A percentile compares a stretch with the other conserved stretches of the same genome.
These are phyloP conservation scores for Micrasema longulum DNA, from an alignment of 1,140 invertebrate genomes.

Conservation along the genomic window DNA sequence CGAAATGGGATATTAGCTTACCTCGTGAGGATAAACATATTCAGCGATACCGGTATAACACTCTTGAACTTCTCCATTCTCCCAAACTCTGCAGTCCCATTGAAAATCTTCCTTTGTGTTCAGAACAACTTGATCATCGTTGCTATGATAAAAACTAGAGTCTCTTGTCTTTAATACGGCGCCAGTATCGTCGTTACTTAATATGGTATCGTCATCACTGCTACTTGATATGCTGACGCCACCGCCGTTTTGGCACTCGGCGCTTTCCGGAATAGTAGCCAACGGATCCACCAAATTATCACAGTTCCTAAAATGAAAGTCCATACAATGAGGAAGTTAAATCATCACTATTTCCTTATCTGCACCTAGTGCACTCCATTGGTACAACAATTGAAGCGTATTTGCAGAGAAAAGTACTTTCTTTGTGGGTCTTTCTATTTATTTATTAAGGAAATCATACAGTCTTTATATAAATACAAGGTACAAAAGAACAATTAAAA, in stretches of 20 bases:
- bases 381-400: no score
- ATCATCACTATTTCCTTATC: no score
- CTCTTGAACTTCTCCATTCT: slow-evolving; percentile 56
- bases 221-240: no score
- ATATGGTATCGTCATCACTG: background rate
- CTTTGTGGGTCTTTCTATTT: no score
- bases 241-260: background rate
- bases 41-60: slow-evolving; percentile 62
- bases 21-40: slow-evolving; percentile 63
- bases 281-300: slow-evolving; percentile 19
- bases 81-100: slow-evolving; percentile 58
- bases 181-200: background rate
- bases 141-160: background rate
- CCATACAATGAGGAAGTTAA: no score
- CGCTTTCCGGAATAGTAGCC: no score
- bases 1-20: slow-evolving; percentile 42
- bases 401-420: no score
- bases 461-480: no score
- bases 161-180: slow-evolving; percentile 1
- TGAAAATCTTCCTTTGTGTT: background rate
- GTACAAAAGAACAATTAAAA: no score
- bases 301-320: slow-evolving; percentile 30
- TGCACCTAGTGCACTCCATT: no score
- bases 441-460: no score
- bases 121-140: background rate